phyloP scores from a whole-genome alignment of 2,113 vertebrate genomes.

The Labeo catla region DNA sequence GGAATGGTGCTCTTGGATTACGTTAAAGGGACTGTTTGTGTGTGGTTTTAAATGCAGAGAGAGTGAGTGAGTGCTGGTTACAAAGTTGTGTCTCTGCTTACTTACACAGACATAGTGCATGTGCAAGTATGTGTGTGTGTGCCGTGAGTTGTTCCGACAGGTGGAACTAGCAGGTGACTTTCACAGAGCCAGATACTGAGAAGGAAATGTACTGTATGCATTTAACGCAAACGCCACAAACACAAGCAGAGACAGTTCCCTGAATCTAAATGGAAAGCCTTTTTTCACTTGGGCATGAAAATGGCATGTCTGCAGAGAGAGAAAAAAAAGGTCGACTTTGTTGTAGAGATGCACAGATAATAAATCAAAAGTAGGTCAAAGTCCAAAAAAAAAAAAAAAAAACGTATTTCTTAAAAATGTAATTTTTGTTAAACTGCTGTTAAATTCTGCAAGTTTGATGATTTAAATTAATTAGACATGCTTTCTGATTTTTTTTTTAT shows the following conservation, averaged over 20 bases:
- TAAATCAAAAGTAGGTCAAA: no score
- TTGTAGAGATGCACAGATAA: not conserved
- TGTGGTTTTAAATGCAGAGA: slow-evolving; percentile 17
- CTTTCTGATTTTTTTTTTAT: no score
- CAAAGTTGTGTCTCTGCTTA: slow-evolving; percentile 21
- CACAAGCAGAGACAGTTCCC: not conserved
- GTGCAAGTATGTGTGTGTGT: not conserved
- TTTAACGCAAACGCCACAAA: slow-evolving; percentile 20
- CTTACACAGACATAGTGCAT: slow-evolving; percentile 37
- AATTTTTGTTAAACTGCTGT: no score
- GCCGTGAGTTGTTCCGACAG: slow-evolving; percentile 26
- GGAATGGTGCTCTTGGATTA: slow-evolving; percentile 38
- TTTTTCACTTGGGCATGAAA: no score
- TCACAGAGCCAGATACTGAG: slow-evolving; percentile 26
- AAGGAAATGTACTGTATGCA: slow-evolving; percentile 45
- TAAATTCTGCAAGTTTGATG: no score
- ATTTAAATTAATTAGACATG: no score
- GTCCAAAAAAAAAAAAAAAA: no score
- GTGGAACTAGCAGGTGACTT: slow-evolving; percentile 39
- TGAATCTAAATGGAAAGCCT: not conserved
- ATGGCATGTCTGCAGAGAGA: not conserved
- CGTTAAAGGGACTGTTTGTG: slow-evolving; percentile 25
- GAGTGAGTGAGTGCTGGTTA: not conserved
- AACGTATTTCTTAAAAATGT: no score
- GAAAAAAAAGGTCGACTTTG: not conserved